Base-by-base conservation (phyloP, 2,113 vertebrate species). In the Syngnathus typhle region DNA sequence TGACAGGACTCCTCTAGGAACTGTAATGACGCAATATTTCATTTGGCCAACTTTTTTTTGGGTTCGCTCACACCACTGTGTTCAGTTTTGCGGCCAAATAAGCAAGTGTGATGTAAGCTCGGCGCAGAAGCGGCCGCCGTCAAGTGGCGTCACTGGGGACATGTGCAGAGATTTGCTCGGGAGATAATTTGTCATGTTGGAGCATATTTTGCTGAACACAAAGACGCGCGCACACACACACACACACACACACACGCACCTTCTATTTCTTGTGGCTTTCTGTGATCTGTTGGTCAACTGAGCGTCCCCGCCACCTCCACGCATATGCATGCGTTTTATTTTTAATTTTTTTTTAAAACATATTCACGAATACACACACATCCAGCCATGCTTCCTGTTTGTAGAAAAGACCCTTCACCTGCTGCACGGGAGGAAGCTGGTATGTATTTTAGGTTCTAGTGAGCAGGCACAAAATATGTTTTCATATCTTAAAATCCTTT, bases 11-110 rank as follows among this genome's bases (percentile, higher is more conserved):
- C 75, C 76, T 85, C 82, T 80, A 83, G 84, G 81, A 88, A 78
- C 82, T 75, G 68, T 13, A 59, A 74, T 88, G 86, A 89, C 73
- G 88, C 86, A 87, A 86, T 71, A 73, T 87, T 80, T 82, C 71
- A 59, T 2, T 11, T 67, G 77, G 81, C 80, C 82, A 85, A 80
- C 60, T 79, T 77, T 70, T 8, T 80, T 77, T 70, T 9, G n/a
- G 21, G 18, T 59, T 63, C 83, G 84, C 82, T 15, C 44, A 47
- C 76, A 77, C 72, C 69, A 4, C 52, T 44, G 44, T 23, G 41
- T 27, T 62, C 4, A 11, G 46, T 64, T 68, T 55, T 67, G 21
- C 27, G 8, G 37, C 10, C 8, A 44, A 27, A 12, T 15, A n/a
- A 58, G 3, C 11, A 32, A 32, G 27, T 32, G 27, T 32, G 27